Percentiles rank a stretch among this genome's conserved stretches.
These are phyloP conservation scores for Otis tarda DNA, from an alignment of 2,113 vertebrate genomes.

Conservation along the genomic window DNA sequence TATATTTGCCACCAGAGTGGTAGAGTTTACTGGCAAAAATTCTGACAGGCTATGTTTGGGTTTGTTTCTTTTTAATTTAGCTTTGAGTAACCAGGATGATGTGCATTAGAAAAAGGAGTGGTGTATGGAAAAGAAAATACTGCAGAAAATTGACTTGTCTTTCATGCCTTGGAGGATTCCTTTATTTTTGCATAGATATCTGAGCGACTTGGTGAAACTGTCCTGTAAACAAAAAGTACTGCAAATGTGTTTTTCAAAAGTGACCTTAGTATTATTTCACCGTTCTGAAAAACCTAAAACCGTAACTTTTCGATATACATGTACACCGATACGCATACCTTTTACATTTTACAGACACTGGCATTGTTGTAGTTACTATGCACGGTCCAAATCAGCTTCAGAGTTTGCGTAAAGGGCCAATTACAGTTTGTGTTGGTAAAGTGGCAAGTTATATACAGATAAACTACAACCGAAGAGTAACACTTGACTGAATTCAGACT, in stretches of 20 bases:
- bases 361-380: slow-evolving; percentile 75
- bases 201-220: slow-evolving; percentile 69
- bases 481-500: slow-evolving; percentile 58
- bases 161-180: slow-evolving; percentile 77
- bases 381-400: slow-evolving; percentile 64
- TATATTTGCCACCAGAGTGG: slow-evolving; percentile 80
- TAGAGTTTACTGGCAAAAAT: slow-evolving; percentile 80
- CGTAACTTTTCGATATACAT: slow-evolving; percentile 58
- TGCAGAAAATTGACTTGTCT: slow-evolving; percentile 73
- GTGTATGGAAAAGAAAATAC: slow-evolving; percentile 68
- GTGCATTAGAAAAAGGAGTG: slow-evolving; percentile 78
- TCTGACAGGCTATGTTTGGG: slow-evolving; percentile 74
- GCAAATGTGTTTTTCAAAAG: slow-evolving; percentile 80
- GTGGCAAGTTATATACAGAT: slow-evolving; percentile 34
- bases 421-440: slow-evolving; percentile 45
- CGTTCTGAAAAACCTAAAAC: slow-evolving; percentile 70
- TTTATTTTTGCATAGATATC: slow-evolving; percentile 75
- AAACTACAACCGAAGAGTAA: slow-evolving; percentile 39
- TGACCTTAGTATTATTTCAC: slow-evolving; percentile 86
- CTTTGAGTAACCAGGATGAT: slow-evolving; percentile 77
- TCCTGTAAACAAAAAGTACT: slow-evolving; percentile 74
- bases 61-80: slow-evolving; percentile 67
- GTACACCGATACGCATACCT: slow-evolving; percentile 63
- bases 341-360: slow-evolving; percentile 71
- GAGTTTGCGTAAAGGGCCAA: slow-evolving; percentile 58